Conservation (phyloP, 2,113 vertebrate genomes). For the Rutilus rutilus region DNA sequence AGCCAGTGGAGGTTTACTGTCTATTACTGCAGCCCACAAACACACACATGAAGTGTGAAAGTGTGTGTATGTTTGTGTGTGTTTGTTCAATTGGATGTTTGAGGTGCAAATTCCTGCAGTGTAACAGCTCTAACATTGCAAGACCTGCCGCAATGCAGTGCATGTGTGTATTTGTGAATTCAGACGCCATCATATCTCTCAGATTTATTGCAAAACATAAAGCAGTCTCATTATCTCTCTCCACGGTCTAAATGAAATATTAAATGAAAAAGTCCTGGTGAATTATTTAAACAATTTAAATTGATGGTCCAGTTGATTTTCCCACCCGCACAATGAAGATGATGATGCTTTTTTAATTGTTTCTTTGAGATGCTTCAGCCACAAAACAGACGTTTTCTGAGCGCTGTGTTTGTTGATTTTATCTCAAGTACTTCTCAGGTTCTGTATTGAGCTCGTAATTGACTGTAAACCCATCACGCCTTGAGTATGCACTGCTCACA, state of each 20-base stretch:
- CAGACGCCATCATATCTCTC: background rate
- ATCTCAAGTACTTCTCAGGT: background rate
- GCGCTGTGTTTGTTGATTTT: constrained; percentile 2
- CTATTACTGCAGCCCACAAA: background rate
- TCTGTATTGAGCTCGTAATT: background rate
- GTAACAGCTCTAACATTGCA: constrained; percentile 23
- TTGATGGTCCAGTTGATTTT: background rate
- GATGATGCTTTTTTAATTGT: background rate
- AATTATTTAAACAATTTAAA: constrained; percentile 29
- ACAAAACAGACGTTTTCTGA: background rate
- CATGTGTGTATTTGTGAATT: constrained; percentile 15
- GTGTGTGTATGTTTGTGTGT: background rate
- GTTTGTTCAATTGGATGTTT: constrained; percentile 14
- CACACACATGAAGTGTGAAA: background rate
- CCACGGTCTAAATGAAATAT: background rate
- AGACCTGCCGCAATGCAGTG: constrained; percentile 40
- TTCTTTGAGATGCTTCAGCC: background rate
- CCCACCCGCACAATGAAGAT: background rate
- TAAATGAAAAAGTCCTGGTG: background rate
- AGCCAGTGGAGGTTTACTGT: background rate
- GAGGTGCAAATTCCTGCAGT: constrained; percentile 20
- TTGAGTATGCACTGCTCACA: background rate
- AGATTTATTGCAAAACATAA: constrained; percentile 26
- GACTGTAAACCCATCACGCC: background rate
- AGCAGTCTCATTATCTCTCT: background rate